Conservation (phyloP, 30 jellyfish, hydroid and myxozoan genomes). For the Chrysaora quinquecirrha region DNA sequence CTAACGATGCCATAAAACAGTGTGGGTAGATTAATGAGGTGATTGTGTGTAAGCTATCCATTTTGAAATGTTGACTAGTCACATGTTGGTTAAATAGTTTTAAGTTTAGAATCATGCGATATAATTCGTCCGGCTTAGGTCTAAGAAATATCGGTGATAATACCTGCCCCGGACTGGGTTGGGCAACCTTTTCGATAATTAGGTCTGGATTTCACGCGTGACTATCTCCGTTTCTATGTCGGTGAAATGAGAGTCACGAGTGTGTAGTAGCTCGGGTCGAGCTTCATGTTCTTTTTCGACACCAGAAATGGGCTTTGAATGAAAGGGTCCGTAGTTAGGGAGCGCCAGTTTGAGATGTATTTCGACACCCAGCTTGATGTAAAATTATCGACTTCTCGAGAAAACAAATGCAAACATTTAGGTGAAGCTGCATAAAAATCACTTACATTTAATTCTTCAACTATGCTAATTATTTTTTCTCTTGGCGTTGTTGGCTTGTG, state of each 20-base stretch:
- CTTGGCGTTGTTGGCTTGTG: neutral
- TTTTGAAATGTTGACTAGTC: slow-evolving; percentile 3
- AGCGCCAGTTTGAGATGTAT: neutral
- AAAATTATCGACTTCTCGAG: neutral
- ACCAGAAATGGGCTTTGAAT: neutral
- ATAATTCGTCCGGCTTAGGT: neutral
- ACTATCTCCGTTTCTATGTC: neutral
- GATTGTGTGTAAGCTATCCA: neutral
- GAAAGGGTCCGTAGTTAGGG: neutral
- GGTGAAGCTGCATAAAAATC: neutral
- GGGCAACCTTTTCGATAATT: neutral
- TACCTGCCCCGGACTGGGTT: neutral
- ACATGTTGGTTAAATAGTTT: slow-evolving; percentile 1
- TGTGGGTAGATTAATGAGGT: neutral
- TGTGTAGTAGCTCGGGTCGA: neutral
- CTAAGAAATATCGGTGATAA: neutral
- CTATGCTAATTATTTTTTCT: neutral
- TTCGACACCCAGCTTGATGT: neutral
- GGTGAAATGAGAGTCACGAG: neutral
- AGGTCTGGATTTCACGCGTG: neutral
- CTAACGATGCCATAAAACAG: slow-evolving; percentile 25
- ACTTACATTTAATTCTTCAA: neutral
- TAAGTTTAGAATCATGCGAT: slow-evolving; percentile 4
- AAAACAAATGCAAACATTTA: too few relatives aligned
- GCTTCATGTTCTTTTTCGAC: neutral